Percentiles rank a stretch among this genome's conserved stretches.
phyloP scores from a whole-genome alignment of 2,888 invertebrate species.

The Sisyra nigra region DNA sequence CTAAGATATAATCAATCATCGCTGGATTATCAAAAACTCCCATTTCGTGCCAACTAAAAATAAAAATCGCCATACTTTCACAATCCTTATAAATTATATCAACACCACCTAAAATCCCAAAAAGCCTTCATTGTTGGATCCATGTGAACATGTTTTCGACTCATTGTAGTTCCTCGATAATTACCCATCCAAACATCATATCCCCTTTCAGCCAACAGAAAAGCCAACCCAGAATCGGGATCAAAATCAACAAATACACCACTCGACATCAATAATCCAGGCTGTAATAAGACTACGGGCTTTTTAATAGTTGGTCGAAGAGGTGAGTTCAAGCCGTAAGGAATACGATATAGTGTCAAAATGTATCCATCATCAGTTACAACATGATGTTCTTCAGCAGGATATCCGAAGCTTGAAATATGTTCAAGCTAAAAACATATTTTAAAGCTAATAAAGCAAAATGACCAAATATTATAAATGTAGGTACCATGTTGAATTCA shows the following conservation, averaged over 20 bases:
- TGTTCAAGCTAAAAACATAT: not conserved
- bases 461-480: too few relatives aligned
- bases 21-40: not conserved
- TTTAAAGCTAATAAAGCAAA: too few relatives aligned
- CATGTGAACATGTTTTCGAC: not conserved
- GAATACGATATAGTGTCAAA: not conserved
- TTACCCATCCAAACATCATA: conserved; percentile 2
- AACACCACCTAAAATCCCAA: not conserved
- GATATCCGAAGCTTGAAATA: not conserved
- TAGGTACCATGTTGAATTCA: too few relatives aligned
- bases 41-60: conserved; percentile 2
- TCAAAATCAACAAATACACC: not conserved
- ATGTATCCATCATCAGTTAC: not conserved
- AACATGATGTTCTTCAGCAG: not conserved
- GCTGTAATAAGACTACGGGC: conserved; percentile 2
- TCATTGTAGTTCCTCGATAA: not conserved
- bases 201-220: not conserved
- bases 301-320: not conserved
- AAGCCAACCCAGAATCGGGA: not conserved
- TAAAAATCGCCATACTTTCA: not conserved
- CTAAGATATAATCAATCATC: not conserved
- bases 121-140: not conserved
- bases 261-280: not conserved
- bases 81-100: not conserved
- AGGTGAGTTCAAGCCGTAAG: not conserved